Percentiles rank a stretch among this genome's conserved stretches.
These are phyloP conservation scores for Alviniconcha marisindica DNA, from an alignment of 1,140 invertebrate species.

Conservation along the genomic window DNA sequence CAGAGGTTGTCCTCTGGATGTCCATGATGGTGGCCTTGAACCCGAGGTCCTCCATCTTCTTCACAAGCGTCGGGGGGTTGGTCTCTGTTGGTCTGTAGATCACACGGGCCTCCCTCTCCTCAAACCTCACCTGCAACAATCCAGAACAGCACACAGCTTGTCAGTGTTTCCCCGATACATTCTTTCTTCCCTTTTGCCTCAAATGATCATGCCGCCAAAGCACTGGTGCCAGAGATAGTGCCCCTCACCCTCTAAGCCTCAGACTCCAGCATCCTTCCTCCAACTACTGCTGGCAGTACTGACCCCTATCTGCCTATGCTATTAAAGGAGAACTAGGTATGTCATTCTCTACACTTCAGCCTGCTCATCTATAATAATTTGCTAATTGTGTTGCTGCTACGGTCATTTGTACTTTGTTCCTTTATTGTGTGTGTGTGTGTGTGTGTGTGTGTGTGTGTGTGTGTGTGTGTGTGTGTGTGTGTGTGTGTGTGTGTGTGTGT, in stretches of 20 bases:
- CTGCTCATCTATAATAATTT: no score
- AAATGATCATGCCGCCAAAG: neutral
- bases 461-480: conserved; percentile 27
- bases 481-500: conserved; percentile 18
- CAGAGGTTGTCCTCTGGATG: conserved; percentile 32
- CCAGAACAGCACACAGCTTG: neutral
- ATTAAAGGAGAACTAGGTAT: no score
- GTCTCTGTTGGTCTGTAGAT: conserved; percentile 65
- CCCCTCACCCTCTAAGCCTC: neutral
- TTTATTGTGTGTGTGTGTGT: neutral
- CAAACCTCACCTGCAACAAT: conserved; percentile 51
- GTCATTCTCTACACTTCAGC: no score
- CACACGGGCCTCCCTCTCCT: conserved; percentile 63
- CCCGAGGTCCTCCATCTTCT: conserved; percentile 71
- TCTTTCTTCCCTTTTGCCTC: neutral
- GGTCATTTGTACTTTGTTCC: no score
- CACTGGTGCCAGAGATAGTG: neutral
- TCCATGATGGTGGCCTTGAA: conserved; percentile 62
- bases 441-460: conserved; percentile 21
- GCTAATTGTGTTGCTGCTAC: no score
- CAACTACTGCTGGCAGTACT: no score
- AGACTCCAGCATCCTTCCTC: no score
- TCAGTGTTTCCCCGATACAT: neutral
- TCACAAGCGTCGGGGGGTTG: conserved; percentile 61
- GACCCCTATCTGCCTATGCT: no score